These are phyloP conservation scores for Sphaerophoria rueppellii DNA, from an alignment of 2,888 invertebrate genomes.

Conservation along the genomic window DNA sequence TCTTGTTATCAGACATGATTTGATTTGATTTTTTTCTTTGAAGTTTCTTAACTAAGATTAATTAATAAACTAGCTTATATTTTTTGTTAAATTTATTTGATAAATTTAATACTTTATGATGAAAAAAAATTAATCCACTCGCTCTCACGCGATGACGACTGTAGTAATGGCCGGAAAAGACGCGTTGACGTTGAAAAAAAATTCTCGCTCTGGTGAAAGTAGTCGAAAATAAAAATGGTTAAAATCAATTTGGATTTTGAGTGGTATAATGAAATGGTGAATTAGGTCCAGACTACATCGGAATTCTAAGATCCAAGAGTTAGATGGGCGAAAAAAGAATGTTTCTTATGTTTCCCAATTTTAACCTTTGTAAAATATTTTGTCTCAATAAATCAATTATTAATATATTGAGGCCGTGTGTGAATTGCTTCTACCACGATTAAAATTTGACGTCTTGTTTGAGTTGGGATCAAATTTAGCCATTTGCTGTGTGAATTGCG, in stretches of 20 bases:
- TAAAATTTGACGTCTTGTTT: no score
- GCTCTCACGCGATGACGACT: constrained; percentile 79
- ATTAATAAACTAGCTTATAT: constrained; percentile 64
- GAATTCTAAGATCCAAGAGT: no score
- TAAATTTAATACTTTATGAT: constrained; percentile 61
- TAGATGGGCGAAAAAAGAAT: no score
- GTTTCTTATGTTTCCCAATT: no score
- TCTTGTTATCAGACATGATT: constrained; percentile 83
- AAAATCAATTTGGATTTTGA: not conserved
- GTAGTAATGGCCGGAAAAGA: constrained; percentile 81
- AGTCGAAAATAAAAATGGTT: constrained; percentile 46
- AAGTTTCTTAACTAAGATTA: constrained; percentile 69
- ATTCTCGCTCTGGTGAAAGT: constrained; percentile 52
- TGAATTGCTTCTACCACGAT: no score
- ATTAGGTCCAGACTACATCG: not conserved
- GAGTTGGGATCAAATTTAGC: no score
- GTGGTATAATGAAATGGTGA: constrained; percentile 11
- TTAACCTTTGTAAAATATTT: no score
- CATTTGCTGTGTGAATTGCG: no score
- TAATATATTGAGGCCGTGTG: no score
- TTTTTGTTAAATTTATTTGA: constrained; percentile 64
- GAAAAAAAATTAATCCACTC: constrained; percentile 70
- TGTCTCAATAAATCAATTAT: no score
- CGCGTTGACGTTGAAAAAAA: constrained; percentile 76
- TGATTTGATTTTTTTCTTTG: constrained; percentile 43